Base-by-base conservation (phyloP, 2,113 vertebrate species). In the Cyprinodon brontotheroides region DNA sequence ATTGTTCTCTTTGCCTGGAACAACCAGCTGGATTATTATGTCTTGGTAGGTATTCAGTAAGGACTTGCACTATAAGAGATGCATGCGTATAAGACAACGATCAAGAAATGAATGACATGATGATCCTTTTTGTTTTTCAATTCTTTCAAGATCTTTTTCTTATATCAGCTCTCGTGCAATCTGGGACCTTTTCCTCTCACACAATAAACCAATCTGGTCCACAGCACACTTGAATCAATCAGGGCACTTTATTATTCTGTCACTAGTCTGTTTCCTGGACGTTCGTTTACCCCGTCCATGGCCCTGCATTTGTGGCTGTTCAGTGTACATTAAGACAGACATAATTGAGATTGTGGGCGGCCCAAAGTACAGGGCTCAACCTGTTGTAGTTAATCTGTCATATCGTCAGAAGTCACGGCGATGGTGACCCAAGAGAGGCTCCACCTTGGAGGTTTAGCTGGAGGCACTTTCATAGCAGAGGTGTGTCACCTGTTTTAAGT, bases 381-480 rank as follows among this genome's bases (percentile, higher is more conserved):
- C 86, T 90, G 88, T 88, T 89, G 90, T 90, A 91, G 85, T 95
- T 93, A 94, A 94, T 94, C 93, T 93, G 94, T 94, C 94, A 93
- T 92, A 90, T 89, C 85, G 91, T 91, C 81, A 72, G 65, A 88
- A 88, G 90, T 91, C 91, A 84, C 86, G 60, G 87, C 79, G 65
- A 78, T 70, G 12, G 77, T 84, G 89, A 92, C 92, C 93, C 84
- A 76, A 72, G 78, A 84, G 83, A 88, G 90, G 88, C 85, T 92
- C 88, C 83, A 83, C 87, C 89, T 92, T 83, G 84, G 89, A 88
- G 89, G 90, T 77, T 89, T 45, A 62, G 79, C 87, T 86, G 85
- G 89, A 78, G 81, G 81, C 13, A 78, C 92, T 93, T 93, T 89
- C 78, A 61, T 75, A 80, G 85, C 80, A 75, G 80, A 89, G 87